Base-by-base conservation (phyloP, 2,797 vertebrate genomes). In the Esox masquinongy region DNA sequence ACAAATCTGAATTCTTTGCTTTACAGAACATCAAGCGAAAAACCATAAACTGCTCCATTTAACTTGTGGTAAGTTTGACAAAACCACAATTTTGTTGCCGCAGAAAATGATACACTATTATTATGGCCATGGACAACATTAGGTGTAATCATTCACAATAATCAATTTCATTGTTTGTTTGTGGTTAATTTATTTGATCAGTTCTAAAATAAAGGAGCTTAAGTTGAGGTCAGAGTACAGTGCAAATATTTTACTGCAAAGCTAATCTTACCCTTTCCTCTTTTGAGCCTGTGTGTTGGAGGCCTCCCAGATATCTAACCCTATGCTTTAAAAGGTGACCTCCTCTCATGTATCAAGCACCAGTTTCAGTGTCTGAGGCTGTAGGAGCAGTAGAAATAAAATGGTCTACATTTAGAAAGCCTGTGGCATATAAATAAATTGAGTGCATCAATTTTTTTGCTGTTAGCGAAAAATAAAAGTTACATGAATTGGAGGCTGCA, bases 261-360 rank as follows among this genome's bases (percentile, higher is more conserved):
- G 83, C 88, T 93, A 88, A 92, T 83, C 85, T 90, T 90, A 89
- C 16, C 85, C 86, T 87, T 90, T 90, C 87, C 88, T 85, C 88
- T 90, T 88, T 87, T 86, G 87, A 89, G 80, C 79, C 73, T n/a
- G 71, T n/a, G 79, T 77, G 75, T 53, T 84, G 81, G 85, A 86
- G 86, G 71, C 85, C 76, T 84, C 86, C 74, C 83, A 87, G 84
- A 85, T 80, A 83, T 81, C 81, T 78, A 77, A 87, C 66, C 79
- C 77, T 82, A 82, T 69, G 75, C 89, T 88, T 87, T 92, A 91
- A 91, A 91, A 86, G 86, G 84, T 84, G 82, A 72, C 72, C 8
- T 86, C 66, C 72, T 70, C 84, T 93, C 86, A 80, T 80, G 79
- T 92, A 81, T 90, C 90, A 84, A 61, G 51, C 51, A 75, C 73